phyloP scores from a whole-genome alignment of 1,140 invertebrate genomes.

The Dendroctonus ponderosae region DNA sequence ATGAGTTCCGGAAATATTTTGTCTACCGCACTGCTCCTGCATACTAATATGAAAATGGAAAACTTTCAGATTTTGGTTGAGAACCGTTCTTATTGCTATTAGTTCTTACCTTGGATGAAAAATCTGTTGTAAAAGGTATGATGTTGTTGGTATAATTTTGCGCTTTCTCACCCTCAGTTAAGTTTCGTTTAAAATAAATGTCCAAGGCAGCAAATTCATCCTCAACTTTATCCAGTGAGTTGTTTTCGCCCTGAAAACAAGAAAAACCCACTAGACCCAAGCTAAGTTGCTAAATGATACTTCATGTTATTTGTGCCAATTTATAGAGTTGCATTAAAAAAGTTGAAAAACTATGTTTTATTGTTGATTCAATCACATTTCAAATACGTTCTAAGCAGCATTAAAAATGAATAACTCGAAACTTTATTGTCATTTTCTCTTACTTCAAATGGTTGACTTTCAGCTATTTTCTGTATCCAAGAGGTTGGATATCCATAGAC shows the following conservation, averaged over 20 bases:
- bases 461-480: neutral
- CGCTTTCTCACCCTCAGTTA: neutral
- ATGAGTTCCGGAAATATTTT: too few relatives aligned
- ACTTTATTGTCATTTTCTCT: neutral
- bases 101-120: constrained; percentile 9
- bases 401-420: neutral
- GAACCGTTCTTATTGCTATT: neutral
- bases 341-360: neutral
- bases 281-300: too few relatives aligned
- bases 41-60: too few relatives aligned
- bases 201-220: constrained; percentile 12
- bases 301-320: too few relatives aligned
- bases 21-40: too few relatives aligned
- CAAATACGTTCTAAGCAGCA: neutral
- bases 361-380: neutral
- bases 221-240: constrained; percentile 1
- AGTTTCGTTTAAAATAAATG: constrained; percentile 4
- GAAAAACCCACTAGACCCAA: too few relatives aligned
- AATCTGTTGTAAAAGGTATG: constrained; percentile 20
- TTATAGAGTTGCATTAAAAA: too few relatives aligned
- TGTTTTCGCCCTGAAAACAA: constrained; percentile 10
- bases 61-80: too few relatives aligned
- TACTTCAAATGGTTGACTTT: neutral
- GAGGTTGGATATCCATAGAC: neutral
- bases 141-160: constrained; percentile 19